Conservation (phyloP, 2,888 invertebrate genomes). For the Rhyacophila evoluta region DNA sequence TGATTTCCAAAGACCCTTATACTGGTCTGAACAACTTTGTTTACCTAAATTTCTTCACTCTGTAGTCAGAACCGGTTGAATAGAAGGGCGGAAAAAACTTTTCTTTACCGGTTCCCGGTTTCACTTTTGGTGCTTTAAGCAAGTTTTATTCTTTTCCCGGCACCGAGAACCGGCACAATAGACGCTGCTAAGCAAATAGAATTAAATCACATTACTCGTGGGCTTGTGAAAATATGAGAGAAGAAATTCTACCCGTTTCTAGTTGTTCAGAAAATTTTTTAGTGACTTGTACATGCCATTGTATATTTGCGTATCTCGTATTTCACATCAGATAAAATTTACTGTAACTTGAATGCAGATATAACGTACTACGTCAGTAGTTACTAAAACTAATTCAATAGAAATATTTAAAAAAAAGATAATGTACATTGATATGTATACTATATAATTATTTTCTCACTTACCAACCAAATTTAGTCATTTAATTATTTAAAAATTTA, state of each 20-base stretch:
- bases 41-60: not conserved
- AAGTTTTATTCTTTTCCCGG: constrained; percentile 20
- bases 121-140: not conserved
- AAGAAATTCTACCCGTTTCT: not conserved
- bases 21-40: constrained; percentile 2
- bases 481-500: too few species aligned
- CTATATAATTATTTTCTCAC: too few species aligned
- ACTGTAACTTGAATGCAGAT: not conserved
- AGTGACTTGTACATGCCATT: not conserved
- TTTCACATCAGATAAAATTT: not conserved
- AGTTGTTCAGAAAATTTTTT: not conserved
- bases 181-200: constrained; percentile 26
- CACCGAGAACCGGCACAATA: not conserved
- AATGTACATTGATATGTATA: too few species aligned
- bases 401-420: too few species aligned
- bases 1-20: not conserved
- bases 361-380: too few species aligned
- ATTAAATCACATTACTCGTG: constrained; percentile 17
- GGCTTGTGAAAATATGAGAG: not conserved
- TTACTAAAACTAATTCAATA: too few species aligned
- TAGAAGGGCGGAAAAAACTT: constrained; percentile 27
- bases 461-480: too few species aligned
- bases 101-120: constrained; percentile 13
- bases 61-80: not conserved
- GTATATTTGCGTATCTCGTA: not conserved